Conservation (phyloP, 2,113 vertebrate species). For the Eulacestoma nigropectus region DNA sequence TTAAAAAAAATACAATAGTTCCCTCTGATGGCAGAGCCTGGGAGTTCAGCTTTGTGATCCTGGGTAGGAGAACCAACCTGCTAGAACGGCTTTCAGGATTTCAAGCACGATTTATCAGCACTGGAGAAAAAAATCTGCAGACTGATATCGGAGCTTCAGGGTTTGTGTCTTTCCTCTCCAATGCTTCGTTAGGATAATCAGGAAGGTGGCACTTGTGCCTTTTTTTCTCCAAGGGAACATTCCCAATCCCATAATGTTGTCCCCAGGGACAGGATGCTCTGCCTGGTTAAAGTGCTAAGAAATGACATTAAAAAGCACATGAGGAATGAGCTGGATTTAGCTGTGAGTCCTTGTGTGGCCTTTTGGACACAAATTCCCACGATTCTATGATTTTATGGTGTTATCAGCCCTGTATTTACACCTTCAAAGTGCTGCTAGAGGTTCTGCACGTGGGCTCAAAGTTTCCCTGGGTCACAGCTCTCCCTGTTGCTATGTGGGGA, state of each 20-base stretch:
- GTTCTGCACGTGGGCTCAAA: neutral
- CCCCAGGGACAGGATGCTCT: neutral
- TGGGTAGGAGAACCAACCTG: neutral
- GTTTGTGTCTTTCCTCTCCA: neutral
- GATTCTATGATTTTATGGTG: neutral
- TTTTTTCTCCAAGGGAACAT: neutral
- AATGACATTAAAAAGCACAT: neutral
- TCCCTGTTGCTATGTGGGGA: neutral
- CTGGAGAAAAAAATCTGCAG: neutral
- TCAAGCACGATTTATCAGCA: neutral
- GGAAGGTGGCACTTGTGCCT: neutral
- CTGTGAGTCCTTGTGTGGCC: neutral
- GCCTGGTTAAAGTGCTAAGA: neutral
- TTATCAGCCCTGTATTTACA: neutral
- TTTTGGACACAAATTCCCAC: neutral
- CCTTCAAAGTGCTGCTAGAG: neutral
- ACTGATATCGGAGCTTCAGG: neutral
- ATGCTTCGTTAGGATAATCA: neutral
- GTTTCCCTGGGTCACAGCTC: neutral
- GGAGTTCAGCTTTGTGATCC: neutral
- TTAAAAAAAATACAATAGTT: constrained; percentile 17
- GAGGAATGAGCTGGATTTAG: neutral
- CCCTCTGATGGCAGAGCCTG: constrained; percentile 49
- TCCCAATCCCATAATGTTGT: neutral
- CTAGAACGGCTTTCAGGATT: neutral